phyloP scores from a whole-genome alignment of 2,888 invertebrate genomes.

The Ligdia adustata region DNA sequence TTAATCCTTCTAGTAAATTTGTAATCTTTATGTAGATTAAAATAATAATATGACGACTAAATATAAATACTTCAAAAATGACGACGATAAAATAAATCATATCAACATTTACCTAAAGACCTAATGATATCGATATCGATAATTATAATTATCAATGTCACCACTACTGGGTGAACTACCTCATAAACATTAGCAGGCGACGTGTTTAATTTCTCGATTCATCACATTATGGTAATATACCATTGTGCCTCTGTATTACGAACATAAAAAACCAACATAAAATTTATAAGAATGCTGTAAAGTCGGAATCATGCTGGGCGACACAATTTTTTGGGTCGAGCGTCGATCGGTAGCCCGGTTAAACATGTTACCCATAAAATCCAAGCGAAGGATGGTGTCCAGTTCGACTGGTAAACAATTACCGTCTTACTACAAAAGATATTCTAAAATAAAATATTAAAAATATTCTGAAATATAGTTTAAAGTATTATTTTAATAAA shows the following conservation, averaged over 20 bases:
- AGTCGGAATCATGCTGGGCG: slow-evolving; percentile 3
- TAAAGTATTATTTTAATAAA: too few species aligned
- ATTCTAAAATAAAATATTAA: too few species aligned
- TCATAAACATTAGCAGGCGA: slow-evolving; percentile 22
- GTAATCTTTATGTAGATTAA: background rate
- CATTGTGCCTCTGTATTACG: slow-evolving; percentile 45
- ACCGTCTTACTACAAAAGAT: too few species aligned
- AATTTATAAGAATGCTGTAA: slow-evolving; percentile 3
- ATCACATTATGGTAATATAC: slow-evolving; percentile 51
- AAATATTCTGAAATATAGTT: too few species aligned
- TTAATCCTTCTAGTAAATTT: background rate
- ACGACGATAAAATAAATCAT: background rate
- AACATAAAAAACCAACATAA: slow-evolving; percentile 25
- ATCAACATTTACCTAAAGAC: background rate
- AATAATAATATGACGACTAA: background rate
- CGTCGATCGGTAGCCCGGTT: background rate
- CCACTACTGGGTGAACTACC: slow-evolving; percentile 18
- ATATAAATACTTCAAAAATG: too few species aligned
- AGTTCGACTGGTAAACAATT: too few species aligned
- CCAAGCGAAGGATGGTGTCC: too few species aligned
- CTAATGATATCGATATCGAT: slow-evolving; percentile 14
- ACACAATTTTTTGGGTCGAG: background rate
- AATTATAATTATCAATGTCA: slow-evolving; percentile 8
- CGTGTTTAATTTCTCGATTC: slow-evolving; percentile 43
- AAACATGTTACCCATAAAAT: too few species aligned